Base-by-base conservation (phyloP, 2,888 invertebrate genomes). In the Phyto melanocephala region DNA sequence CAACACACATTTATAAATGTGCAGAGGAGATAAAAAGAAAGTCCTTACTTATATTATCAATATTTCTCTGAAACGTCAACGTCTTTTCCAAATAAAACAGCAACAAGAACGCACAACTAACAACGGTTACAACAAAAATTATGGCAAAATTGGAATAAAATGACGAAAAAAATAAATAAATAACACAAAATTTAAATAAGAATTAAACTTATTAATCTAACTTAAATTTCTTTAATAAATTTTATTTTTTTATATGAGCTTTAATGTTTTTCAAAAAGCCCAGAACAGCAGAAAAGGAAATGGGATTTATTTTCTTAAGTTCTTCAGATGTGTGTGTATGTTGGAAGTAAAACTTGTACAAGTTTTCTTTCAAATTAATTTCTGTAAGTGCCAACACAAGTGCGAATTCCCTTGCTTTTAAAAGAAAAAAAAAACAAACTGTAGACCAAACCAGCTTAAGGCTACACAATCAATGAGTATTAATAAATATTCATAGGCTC, bases 61-160 rank as follows among this genome's bases (percentile, higher is more conserved):
- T 75, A 80, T 75, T 75, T 75, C 86, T 88, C 85, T 86, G 85
- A 85, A 86, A 85, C 86, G 86, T 86, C 87, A 87, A 86, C 86
- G 86, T 84, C 67, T 60, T 72, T 65, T 65, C 33, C 35, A 77
- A 71, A 71, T 77, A 68, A 68, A 71, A 72, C 72, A 68, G 63
- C 77, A 28, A 17, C 13, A 5, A 28, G 11, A 24, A 54, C 1
- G 10, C 3, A 52, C n/a, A n/a, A n/a, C 15, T 6, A 76, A 52
- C 22, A 24, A 37, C n/a, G 5, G 15, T 24, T 47, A 37, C 1
- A 35, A 60, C 33, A 22, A 37, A 40, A 58, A 47, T 37, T 20
- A 60, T 67, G 50, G 13, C 11, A 75, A 67, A 54, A 47, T 11
- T 20, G 17, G 3, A 37, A 20, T 4, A 50, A 50, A 52, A 10